Evolutionary conservation across 2,888 invertebrate species (phyloP), one percentile per base, ranked within the genome.

Genomic region (Yponomeuta evonymella): DNA sequence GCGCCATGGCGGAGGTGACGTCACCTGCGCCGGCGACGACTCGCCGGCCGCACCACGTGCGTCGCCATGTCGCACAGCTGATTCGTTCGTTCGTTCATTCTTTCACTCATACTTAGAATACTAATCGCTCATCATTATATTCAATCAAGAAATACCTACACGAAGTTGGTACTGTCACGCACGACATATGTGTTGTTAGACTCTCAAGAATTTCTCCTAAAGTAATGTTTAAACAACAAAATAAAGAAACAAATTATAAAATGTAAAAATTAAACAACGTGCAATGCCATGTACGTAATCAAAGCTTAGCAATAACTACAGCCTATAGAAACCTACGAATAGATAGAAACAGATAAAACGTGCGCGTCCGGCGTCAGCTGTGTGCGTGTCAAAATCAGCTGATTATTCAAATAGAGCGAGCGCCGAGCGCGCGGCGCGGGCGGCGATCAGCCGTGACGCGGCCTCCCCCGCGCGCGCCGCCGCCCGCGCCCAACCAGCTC

Each of bases 381-480:
- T 89, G 81, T 83, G 88, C 88, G 90, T 90, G 92, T 93, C 92
- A 92, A 90, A 93, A 93, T 92, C 92, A 93, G 92, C 92, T 93
- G 92, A 92, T 92, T 90, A 92, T 90, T 90, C 90, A 92, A 92
- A 92, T 92, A 92, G 89, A 89, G 88, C 75, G 77, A 76, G 78
- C 76, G 76, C 75, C 71, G 74, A 58, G 72, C 74, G 73, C 78
- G 75, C 76, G 71, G 74, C 73, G 72, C 74, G 73, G 78, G 75
- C 76, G 71, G 74, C 73, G 73, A 73, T n/a, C 69, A 69, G n/a
- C 70, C 67, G 70, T 33, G n/a, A 30, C 71, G 66, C 43, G 30
- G 33, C 51, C 51, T 58, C 51, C 51, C 58, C 73, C 69, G 72
- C 70, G 72, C 70, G 71, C 15, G 51, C 36, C 12, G 15, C 70